Evolutionary conservation across 2,888 invertebrate species (phyloP).

Genomic region (Synanthedon formicaeformis): DNA sequence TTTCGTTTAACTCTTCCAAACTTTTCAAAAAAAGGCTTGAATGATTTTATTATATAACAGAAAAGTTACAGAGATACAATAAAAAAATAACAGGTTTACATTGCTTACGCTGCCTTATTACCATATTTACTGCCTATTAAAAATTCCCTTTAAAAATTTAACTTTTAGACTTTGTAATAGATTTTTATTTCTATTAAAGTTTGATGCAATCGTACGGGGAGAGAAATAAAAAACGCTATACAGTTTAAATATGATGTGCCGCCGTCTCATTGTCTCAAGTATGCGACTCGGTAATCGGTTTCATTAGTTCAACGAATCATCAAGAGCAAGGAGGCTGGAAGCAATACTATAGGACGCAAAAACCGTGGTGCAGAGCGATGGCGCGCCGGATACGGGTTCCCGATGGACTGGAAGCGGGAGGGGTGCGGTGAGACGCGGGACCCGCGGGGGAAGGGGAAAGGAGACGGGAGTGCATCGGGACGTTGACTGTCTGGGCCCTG

Average conservation of each 20-base stretch:
- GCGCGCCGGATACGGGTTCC: constrained; percentile 55
- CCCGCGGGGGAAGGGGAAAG: constrained; percentile 13
- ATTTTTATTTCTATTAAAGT: too few relatives aligned
- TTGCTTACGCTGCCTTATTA: too few relatives aligned
- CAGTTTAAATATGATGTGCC: neutral
- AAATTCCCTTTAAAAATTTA: too few relatives aligned
- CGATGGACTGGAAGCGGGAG: constrained; percentile 25
- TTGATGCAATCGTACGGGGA: too few relatives aligned
- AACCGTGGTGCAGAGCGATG: constrained; percentile 34
- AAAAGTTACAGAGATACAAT: too few relatives aligned
- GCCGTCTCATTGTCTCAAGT: constrained; percentile 42
- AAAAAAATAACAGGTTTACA: too few relatives aligned
- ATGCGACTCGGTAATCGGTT: constrained; percentile 51
- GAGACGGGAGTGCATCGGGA: constrained; percentile 50
- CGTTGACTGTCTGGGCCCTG: constrained; percentile 67
- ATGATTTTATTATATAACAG: too few relatives aligned
- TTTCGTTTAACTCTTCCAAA: too few relatives aligned
- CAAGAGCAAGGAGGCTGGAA: constrained; percentile 21
- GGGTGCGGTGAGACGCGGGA: constrained; percentile 13
- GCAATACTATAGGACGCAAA: constrained; percentile 36
- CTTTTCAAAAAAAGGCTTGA: too few relatives aligned
- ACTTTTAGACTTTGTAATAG: too few relatives aligned
- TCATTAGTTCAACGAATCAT: constrained; percentile 51
- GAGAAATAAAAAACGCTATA: neutral
- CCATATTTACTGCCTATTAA: too few relatives aligned